Evolutionary conservation across 2,888 invertebrate genomes (phyloP).

Genomic region (Tanypteryx hageni): DNA sequence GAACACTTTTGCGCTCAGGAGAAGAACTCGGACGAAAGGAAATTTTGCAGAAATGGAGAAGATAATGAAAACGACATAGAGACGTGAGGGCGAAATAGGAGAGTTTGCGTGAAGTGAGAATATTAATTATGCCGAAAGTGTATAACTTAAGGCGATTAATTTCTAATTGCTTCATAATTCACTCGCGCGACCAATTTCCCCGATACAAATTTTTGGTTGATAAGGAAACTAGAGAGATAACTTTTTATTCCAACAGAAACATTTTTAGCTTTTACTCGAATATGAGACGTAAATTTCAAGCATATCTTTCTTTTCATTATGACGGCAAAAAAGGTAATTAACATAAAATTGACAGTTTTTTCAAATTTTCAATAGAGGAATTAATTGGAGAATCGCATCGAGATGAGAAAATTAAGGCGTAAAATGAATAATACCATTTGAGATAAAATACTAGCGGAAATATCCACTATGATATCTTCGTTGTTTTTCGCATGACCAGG

Average conservation of each 20-base stretch:
- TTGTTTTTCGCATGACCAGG: no score
- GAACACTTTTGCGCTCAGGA: not conserved
- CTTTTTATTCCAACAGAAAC: not conserved
- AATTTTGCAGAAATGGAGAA: slow-evolving; percentile 5
- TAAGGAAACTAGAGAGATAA: not conserved
- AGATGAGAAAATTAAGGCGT: no score
- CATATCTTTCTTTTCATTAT: no score
- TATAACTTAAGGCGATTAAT: slow-evolving; percentile 16
- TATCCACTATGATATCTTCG: no score
- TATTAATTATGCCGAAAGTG: slow-evolving; percentile 21
- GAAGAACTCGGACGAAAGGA: not conserved
- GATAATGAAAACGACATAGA: not conserved
- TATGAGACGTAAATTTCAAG: no score
- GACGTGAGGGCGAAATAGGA: not conserved
- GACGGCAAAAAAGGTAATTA: no score
- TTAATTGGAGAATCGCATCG: no score
- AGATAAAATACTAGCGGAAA: no score
- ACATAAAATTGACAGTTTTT: no score
- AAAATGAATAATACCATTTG: no score
- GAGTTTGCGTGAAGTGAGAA: not conserved
- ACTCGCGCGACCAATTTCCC: not conserved
- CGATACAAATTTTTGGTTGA: not conserved
- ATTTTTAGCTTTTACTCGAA: no score
- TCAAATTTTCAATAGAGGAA: no score
- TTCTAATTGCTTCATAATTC: not conserved